Conservation (phyloP, 2,113 vertebrate genomes). For the Noctilio leporinus region DNA sequence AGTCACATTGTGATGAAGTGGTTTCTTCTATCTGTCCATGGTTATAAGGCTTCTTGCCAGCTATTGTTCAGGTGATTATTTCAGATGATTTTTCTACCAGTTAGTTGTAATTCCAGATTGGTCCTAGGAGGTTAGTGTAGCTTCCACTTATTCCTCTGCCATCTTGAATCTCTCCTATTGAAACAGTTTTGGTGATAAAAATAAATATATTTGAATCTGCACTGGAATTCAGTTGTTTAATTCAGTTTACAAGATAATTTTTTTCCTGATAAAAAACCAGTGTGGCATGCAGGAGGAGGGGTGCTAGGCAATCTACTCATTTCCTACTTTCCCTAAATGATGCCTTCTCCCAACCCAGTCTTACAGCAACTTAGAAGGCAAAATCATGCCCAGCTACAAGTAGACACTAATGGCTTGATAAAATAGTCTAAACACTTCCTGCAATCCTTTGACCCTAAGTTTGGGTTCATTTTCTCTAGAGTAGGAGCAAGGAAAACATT, state of each 20-base stretch:
- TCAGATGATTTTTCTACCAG: too few relatives aligned
- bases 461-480: background rate
- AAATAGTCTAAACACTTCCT: background rate
- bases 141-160: too few relatives aligned
- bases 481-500: background rate
- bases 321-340: background rate
- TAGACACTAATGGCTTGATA: background rate
- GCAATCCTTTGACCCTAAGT: background rate
- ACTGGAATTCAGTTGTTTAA: background rate
- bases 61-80: too few relatives aligned
- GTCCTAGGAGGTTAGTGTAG: too few relatives aligned
- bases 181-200: background rate
- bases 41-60: too few relatives aligned
- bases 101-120: too few relatives aligned
- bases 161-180: too few relatives aligned
- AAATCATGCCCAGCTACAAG: background rate
- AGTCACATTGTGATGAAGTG: too few relatives aligned
- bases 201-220: background rate
- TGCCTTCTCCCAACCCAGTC: background rate
- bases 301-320: background rate
- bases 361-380: background rate
- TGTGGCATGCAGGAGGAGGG: accelerated
- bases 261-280: background rate
- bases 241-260: background rate
- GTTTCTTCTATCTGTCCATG: too few relatives aligned